phyloP scores from a whole-genome alignment of 2,113 vertebrate species.

The Heterochromis multidens region DNA sequence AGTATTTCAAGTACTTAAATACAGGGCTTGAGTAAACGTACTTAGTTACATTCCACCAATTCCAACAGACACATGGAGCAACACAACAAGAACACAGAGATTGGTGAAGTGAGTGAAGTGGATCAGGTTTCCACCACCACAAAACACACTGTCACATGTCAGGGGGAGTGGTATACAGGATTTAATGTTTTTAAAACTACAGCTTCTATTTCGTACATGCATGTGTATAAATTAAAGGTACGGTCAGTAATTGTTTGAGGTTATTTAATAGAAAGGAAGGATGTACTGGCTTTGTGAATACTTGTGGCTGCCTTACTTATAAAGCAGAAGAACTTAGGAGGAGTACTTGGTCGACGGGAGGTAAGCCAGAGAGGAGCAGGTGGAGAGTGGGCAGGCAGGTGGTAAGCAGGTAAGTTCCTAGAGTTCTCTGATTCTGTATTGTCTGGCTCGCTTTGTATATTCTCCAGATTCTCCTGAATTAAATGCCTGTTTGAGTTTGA shows the following conservation, averaged over 20 bases:
- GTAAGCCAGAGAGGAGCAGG: no score
- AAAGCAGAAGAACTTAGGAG: no score
- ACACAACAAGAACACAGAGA: background rate
- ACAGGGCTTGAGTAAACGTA: background rate
- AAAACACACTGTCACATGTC: background rate
- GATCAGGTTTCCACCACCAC: background rate
- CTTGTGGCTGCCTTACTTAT: no score
- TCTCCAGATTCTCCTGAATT: background rate
- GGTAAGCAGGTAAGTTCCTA: no score
- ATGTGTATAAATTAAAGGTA: no score
- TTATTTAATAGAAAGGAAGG: no score
- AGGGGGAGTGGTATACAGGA: fast-evolving
- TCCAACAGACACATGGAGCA: background rate
- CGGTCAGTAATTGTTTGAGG: no score
- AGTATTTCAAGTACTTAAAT: background rate
- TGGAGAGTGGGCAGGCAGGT: no score
- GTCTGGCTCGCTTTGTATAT: background rate
- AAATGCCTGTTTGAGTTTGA: background rate
- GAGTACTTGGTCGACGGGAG: no score
- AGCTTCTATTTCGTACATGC: no score
- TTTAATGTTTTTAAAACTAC: no score
- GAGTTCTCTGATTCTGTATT: background rate
- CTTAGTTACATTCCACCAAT: background rate
- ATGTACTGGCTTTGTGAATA: no score
- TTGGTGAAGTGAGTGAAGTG: background rate